Base-by-base conservation (phyloP, 1,140 invertebrate genomes). In the Tetraneura akinire region DNA sequence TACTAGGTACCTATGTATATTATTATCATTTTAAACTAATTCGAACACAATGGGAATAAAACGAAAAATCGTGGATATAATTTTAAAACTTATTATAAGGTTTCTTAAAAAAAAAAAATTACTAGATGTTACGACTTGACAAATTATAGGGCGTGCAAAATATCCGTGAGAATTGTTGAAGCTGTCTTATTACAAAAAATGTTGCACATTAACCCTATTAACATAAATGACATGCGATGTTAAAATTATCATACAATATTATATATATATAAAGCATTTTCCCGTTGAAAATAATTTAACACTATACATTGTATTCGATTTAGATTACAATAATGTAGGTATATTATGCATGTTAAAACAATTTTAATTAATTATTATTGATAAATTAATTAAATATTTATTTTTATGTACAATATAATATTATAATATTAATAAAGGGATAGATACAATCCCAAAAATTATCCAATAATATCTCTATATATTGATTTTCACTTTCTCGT, bases 131-230 rank as follows among this genome's bases (percentile, higher is more conserved):
- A 47, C 21, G 42, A 47, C 8, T 68, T 47, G 66, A 47, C 42
- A 68, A 68, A 68, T 66, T 68, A 68, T 68, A 68, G 37, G 13
- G 66, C 66, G 21, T 68, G 66, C 66, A 47, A 68, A 68, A 68
- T 68, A 9, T 68, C 37, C 66, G 66, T 68, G 66, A 68, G 66
- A 68, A 68, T 68, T 29, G 42, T 62, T 5, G 16, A 16, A 18
- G 14, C n/a, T 13, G 64, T 68, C 14, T 13, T 68, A 68, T 68
- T 26, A 68, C 13, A 47, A 68, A 45, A 47, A 68, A 21, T 68
- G 13, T 32, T 37, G 11, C 45, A 6, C 21, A 45, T 21, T 47
- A 47, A 13, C 14, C 1, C n/a, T 68, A 45, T 68, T 68, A 68
- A 68, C 37, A 47, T 68, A 68, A 47, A 47, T 16, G 66, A 42